phyloP scores from a whole-genome alignment of 2,888 invertebrate species.

The Oxycera nigricornis region DNA sequence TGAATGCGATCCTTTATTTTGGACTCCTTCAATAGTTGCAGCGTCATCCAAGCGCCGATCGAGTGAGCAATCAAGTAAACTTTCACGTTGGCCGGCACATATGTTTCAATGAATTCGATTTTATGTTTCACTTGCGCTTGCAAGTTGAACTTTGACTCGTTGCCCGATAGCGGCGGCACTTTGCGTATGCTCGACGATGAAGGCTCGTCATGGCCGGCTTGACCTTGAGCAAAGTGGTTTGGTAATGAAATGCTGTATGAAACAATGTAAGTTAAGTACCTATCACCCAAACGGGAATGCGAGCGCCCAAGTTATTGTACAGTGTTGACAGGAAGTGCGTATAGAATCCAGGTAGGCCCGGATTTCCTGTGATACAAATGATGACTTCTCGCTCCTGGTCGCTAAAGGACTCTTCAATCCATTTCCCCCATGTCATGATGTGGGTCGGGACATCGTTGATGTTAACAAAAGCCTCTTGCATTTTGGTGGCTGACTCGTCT shows the following conservation, averaged over 20 bases:
- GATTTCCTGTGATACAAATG: constrained; percentile 85
- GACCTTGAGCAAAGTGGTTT: constrained; percentile 59
- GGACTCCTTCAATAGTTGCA: constrained; percentile 73
- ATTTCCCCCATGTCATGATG: constrained; percentile 74
- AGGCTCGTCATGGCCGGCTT: constrained; percentile 83
- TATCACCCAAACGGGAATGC: constrained; percentile 80
- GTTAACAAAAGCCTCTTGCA: constrained; percentile 60
- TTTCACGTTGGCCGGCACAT: constrained; percentile 74
- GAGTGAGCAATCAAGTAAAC: constrained; percentile 89
- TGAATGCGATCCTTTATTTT: constrained; percentile 65
- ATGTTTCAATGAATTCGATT: constrained; percentile 71
- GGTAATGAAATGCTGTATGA: neutral
- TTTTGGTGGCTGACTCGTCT: no score
- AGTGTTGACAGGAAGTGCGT: constrained; percentile 74
- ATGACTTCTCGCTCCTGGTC: constrained; percentile 69
- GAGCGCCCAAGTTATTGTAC: constrained; percentile 64
- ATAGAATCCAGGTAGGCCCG: constrained; percentile 85
- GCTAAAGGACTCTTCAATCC: constrained; percentile 69
- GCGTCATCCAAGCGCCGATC: constrained; percentile 84
- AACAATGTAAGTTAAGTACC: constrained; percentile 61
- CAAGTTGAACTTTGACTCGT: constrained; percentile 73
- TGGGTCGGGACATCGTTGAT: constrained; percentile 76
- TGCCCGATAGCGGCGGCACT: constrained; percentile 64
- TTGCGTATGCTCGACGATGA: constrained; percentile 63
- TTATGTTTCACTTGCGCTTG: constrained; percentile 71